Evolutionary conservation across 2,113 vertebrate species (phyloP), one percentile per base, ranked within the genome.

Genomic region (Ranitomeya imitator): DNA sequence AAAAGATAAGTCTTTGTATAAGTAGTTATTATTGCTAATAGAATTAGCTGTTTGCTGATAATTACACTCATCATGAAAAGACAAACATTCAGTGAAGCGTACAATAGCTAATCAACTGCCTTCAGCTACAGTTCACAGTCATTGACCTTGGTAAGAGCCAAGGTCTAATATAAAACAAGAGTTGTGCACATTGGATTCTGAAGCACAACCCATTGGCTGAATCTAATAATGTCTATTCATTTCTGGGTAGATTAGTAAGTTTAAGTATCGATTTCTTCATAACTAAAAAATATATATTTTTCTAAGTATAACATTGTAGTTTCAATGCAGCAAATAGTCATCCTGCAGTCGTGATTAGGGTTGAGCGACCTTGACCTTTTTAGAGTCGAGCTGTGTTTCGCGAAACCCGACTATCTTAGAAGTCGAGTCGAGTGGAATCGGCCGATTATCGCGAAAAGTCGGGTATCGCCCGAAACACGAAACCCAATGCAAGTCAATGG

Each of bases 1-100:
- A 45, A 87, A 81, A 73, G 79, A 21, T 45, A 13, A 60, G 59
- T 21, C 26, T 88, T 69, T 74, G 9, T n/a, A 37, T 7, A 55
- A 74, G 65, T 82, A 74, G 57, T 74, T 88, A 88, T 88, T 88
- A 83, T 88, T 88, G 76, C 57, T 88, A 88, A 88, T 88, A 88
- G 69, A 83, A 83, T 83, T 83, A 88, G 67, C 80, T 77, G 59
- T 83, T 51, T 83, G 13, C 57, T 54, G 65, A 73, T 82, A 69
- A 86, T 86, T 88, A 63, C 16, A 31, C 61, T 71, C 82, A n/a
- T 59, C 51, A 80, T 79, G 78, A 65, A 63, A 83, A 63, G 45
- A 83, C 71, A 77, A 88, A 83, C 31, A 76, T 51, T 83, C 67
- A 83, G 21, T n/a, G 57, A 77, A 74, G 86, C 86, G 31, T 76